phyloP scores from a whole-genome alignment of 2,797 vertebrate species.

The Acridotheres tristis region DNA sequence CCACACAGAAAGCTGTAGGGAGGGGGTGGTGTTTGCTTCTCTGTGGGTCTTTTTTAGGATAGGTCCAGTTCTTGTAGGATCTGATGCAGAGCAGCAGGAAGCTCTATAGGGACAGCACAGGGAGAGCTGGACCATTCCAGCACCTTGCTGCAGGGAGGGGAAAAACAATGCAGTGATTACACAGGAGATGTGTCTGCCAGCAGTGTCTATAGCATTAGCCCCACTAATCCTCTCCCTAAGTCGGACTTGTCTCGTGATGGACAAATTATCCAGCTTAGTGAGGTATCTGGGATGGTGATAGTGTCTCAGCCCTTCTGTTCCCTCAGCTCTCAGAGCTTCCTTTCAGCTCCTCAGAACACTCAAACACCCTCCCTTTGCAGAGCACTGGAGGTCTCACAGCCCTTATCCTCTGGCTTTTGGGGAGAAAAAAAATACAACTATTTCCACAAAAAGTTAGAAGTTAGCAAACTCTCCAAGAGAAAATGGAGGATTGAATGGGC shows the following conservation, averaged over 20 bases:
- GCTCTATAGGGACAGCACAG: not conserved
- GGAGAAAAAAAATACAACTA: not conserved
- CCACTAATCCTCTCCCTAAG: slow-evolving; percentile 34
- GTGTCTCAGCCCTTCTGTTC: not conserved
- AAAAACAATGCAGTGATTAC: not conserved
- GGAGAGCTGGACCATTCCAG: not conserved
- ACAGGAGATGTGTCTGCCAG: not conserved
- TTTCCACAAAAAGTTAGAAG: not conserved
- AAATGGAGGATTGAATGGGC: not conserved
- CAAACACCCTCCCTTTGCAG: not conserved
- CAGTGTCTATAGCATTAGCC: slow-evolving; percentile 8
- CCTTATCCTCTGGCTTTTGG: not conserved
- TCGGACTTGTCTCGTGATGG: slow-evolving; percentile 25
- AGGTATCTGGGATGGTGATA: not conserved
- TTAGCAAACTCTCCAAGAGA: not conserved
- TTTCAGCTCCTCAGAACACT: not conserved
- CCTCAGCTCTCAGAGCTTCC: not conserved
- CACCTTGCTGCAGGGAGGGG: not conserved
- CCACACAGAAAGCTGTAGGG: accelerated
- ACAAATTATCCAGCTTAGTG: slow-evolving; percentile 51
- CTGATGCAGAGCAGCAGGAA: not conserved
- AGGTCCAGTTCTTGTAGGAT: not conserved
- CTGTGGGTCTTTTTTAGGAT: not conserved
- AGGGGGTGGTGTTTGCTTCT: not conserved
- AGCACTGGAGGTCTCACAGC: not conserved